Evolutionary conservation across 64 coral and sea anemone genomes (phyloP).

Genomic region (Pocillopora damicornis): DNA sequence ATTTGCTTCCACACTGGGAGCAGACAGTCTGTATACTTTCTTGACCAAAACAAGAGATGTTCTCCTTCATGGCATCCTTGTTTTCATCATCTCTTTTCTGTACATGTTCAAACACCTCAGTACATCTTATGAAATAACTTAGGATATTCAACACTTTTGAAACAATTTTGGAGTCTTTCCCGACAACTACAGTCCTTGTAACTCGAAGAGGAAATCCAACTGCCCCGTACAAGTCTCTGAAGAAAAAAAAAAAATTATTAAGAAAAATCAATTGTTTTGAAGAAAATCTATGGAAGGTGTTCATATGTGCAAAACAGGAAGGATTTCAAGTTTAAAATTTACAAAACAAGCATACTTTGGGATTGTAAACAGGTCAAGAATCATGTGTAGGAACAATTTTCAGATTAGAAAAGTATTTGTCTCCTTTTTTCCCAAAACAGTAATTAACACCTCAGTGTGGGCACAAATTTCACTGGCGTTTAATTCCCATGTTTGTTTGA

Average conservation of each 20-base stretch:
- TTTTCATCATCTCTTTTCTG: constrained; percentile 42
- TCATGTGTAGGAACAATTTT: too few relatives aligned
- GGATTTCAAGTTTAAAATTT: too few relatives aligned
- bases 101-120: constrained; percentile 87
- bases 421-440: too few relatives aligned
- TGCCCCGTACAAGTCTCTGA: constrained; percentile 92
- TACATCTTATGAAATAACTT: constrained; percentile 97
- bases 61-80: not conserved
- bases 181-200: constrained; percentile 81
- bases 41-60: not conserved
- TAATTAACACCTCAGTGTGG: too few relatives aligned
- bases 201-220: constrained; percentile 77
- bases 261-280: not conserved
- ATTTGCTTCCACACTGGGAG: not conserved
- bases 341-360: too few relatives aligned
- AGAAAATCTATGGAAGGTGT: not conserved
- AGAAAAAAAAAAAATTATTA: constrained; percentile 7
- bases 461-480: too few relatives aligned
- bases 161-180: constrained; percentile 69
- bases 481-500: too few relatives aligned
- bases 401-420: too few relatives aligned
- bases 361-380: too few relatives aligned
- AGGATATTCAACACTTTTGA: constrained; percentile 63
- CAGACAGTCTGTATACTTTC: not conserved
- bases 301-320: too few relatives aligned